Conservation (phyloP, 2,888 invertebrate species). For the Caenorhabditis afra region DNA sequence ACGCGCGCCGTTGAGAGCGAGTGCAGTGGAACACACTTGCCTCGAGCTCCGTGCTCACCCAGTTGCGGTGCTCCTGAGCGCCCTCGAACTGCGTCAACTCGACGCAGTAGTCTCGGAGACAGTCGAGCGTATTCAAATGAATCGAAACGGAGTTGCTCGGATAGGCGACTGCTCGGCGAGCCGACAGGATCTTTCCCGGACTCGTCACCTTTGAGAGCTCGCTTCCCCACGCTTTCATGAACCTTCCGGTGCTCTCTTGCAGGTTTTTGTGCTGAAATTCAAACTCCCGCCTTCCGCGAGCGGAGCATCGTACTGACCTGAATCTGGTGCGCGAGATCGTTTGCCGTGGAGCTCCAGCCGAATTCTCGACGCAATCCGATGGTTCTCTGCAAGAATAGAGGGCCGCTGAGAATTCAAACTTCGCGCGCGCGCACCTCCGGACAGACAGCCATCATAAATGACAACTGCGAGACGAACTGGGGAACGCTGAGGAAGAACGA, state of each 20-base stretch:
- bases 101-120: slow-evolving; percentile 15
- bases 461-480: slow-evolving; percentile 37
- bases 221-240: slow-evolving; percentile 25
- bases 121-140: slow-evolving; percentile 34
- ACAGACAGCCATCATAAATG: slow-evolving; percentile 37
- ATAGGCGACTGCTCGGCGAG: slow-evolving; percentile 29
- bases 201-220: slow-evolving; percentile 3
- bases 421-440: slow-evolving; percentile 13
- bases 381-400: slow-evolving; percentile 2
- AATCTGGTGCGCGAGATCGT: slow-evolving; percentile 18
- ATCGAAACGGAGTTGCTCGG: slow-evolving; percentile 27
- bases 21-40: not conserved
- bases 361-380: slow-evolving; percentile 32
- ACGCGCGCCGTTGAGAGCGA: too few relatives aligned
- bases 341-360: slow-evolving; percentile 20
- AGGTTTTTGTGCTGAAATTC: slow-evolving; percentile 23
- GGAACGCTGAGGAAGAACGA: slow-evolving; percentile 36
- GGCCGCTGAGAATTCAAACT: not conserved
- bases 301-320: slow-evolving; percentile 8
- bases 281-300: not conserved
- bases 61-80: slow-evolving; percentile 19
- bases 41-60: slow-evolving; percentile 16
- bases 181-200: slow-evolving; percentile 26
- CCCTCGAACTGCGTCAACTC: slow-evolving; percentile 34
- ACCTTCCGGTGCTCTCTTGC: slow-evolving; percentile 18